A percentile compares a stretch with the other conserved stretches of the same genome.
Conservation (phyloP, 2,113 vertebrate genomes). For the Antennarius striatus region DNA sequence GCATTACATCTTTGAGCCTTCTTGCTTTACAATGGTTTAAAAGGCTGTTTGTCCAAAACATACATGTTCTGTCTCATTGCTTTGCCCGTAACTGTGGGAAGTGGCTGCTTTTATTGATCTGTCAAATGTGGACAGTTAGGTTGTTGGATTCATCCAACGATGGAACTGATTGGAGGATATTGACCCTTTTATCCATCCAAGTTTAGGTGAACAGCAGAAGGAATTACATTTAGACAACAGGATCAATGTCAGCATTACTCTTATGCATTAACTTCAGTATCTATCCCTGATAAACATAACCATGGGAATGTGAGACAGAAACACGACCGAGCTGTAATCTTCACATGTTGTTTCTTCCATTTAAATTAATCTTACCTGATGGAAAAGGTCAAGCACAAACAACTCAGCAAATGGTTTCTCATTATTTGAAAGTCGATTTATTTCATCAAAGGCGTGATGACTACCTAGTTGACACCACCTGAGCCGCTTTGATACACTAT, state of each 20-base stretch:
- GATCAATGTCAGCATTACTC: neutral
- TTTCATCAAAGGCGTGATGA: neutral
- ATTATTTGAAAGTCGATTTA: conserved; percentile 4
- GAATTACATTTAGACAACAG: neutral
- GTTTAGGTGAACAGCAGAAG: neutral
- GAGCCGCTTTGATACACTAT: neutral
- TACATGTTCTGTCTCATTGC: too few relatives aligned
- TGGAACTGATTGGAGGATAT: neutral
- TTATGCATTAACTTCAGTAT: neutral
- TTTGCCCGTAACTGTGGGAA: too few relatives aligned
- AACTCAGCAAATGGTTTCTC: too few relatives aligned
- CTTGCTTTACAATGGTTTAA: too few relatives aligned
- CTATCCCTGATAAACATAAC: neutral
- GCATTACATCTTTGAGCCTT: too few relatives aligned
- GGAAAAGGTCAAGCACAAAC: neutral
- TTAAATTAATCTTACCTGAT: neutral
- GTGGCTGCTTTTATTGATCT: too few relatives aligned
- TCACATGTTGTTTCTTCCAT: neutral
- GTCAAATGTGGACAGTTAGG: too few relatives aligned
- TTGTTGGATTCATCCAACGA: too few relatives aligned
- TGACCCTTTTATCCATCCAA: neutral
- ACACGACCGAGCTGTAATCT: neutral
- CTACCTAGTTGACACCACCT: neutral
- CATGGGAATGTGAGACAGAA: neutral
- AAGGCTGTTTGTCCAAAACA: too few relatives aligned